These are phyloP conservation scores for Ips nitidus DNA, from an alignment of 1,140 invertebrate genomes.

Conservation along the genomic window DNA sequence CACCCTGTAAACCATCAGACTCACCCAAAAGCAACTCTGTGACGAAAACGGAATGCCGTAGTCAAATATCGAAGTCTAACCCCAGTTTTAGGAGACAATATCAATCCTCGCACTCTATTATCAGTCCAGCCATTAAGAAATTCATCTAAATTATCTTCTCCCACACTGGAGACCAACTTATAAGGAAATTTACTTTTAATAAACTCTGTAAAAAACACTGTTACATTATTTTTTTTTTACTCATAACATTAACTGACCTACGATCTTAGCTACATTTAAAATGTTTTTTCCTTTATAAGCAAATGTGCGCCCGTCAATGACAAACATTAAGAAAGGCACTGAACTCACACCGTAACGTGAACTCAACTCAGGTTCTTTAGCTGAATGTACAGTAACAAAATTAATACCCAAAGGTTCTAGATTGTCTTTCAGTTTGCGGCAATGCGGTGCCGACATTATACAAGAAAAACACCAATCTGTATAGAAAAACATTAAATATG, in stretches of 20 bases:
- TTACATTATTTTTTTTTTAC: not conserved
- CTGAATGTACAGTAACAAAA: slow-evolving; percentile 80
- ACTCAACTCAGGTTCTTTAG: slow-evolving; percentile 73
- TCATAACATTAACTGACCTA: slow-evolving; percentile 57
- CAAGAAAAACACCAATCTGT: slow-evolving; percentile 93
- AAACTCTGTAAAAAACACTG: slow-evolving; percentile 65
- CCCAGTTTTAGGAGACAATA: slow-evolving; percentile 78
- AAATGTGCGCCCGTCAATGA: slow-evolving; percentile 78
- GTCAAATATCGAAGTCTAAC: slow-evolving; percentile 83
- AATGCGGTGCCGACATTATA: slow-evolving; percentile 77
- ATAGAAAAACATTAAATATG: slow-evolving; percentile 86
- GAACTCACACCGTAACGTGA: slow-evolving; percentile 75
- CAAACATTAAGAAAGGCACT: slow-evolving; percentile 79
- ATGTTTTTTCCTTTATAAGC: slow-evolving; percentile 74
- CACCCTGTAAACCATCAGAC: not conserved
- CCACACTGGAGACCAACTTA: slow-evolving; percentile 71
- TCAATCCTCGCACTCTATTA: slow-evolving; percentile 85
- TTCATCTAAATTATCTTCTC: slow-evolving; percentile 70
- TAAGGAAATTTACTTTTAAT: slow-evolving; percentile 81
- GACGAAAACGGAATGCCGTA: slow-evolving; percentile 82
- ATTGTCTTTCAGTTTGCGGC: slow-evolving; percentile 80
- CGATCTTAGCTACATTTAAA: slow-evolving; percentile 75
- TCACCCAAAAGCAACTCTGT: slow-evolving; percentile 85
- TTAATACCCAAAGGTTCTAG: slow-evolving; percentile 75
- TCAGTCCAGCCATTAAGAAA: slow-evolving; percentile 89